Percentiles rank a stretch among this genome's conserved stretches.
Conservation (phyloP, 2,888 invertebrate species). For the Harmothoe impar region DNA sequence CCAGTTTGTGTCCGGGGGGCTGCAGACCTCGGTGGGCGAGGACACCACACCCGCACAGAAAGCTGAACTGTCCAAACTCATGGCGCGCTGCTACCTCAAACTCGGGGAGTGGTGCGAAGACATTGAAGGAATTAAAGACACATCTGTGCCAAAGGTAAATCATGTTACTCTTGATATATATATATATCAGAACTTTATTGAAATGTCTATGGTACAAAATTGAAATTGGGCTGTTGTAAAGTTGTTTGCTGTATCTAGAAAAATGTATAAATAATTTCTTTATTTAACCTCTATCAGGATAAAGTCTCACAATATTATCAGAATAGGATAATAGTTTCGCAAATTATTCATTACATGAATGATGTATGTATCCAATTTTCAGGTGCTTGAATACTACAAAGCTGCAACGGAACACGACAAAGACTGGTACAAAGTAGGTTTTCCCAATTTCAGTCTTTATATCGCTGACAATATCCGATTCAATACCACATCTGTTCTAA, state of each 20-base stretch:
- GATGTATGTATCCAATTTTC: too few relatives aligned
- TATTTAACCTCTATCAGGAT: too few relatives aligned
- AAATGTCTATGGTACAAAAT: too few relatives aligned
- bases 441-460: neutral
- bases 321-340: too few relatives aligned
- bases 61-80: conserved; percentile 84
- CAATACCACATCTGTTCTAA: too few relatives aligned
- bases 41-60: conserved; percentile 85
- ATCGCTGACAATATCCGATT: too few relatives aligned
- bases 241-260: neutral
- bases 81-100: conserved; percentile 92
- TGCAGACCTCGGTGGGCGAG: conserved; percentile 94
- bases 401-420: conserved; percentile 93
- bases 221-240: too few relatives aligned
- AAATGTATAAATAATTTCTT: too few relatives aligned
- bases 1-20: conserved; percentile 91
- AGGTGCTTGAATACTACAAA: conserved; percentile 87
- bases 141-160: conserved; percentile 87
- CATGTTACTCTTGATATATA: too few relatives aligned
- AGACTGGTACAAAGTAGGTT: conserved; percentile 88
- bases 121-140: conserved; percentile 90
- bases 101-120: conserved; percentile 97
- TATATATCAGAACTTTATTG: too few relatives aligned
- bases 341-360: too few relatives aligned
- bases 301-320: too few relatives aligned